A percentile compares a stretch with the other conserved stretches of the same genome.
Conservation (phyloP, 2,797 vertebrate genomes). For the Podargus strigoides region DNA sequence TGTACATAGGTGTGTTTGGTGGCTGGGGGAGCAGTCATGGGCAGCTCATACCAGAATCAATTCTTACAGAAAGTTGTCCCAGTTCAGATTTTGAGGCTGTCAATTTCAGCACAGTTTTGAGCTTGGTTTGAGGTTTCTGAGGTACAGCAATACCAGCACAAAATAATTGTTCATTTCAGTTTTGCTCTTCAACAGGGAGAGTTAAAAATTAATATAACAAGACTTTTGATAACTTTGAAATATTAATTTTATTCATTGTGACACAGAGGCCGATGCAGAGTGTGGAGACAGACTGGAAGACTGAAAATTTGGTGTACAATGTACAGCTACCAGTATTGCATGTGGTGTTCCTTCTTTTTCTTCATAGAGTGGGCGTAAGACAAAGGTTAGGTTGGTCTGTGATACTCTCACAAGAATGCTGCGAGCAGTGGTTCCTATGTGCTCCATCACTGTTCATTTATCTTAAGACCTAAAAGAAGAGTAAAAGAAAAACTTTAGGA, state of each 20-base stretch:
- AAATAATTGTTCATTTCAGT: neutral
- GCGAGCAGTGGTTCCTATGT: neutral
- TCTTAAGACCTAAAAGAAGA: neutral
- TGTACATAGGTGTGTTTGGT: neutral
- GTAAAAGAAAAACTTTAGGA: neutral
- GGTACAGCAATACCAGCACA: neutral
- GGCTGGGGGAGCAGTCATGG: rapidly evolving
- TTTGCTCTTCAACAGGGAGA: neutral
- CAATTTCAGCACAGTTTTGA: neutral
- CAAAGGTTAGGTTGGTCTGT: neutral
- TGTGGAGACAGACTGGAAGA: neutral
- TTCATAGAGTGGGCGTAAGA: neutral
- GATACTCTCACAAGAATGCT: neutral
- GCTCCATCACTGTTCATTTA: neutral
- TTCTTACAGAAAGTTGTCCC: neutral
- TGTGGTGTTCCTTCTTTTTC: neutral
- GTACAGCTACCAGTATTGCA: neutral
- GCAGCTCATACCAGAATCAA: neutral
- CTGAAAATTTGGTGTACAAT: neutral
- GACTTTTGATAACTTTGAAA: neutral
- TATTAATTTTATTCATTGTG: neutral
- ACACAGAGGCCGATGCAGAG: neutral
- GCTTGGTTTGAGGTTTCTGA: neutral
- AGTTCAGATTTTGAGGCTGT: neutral
- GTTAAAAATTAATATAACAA: neutral